phyloP scores from a whole-genome alignment of 2,113 vertebrate species.

The Larimichthys polyactis region DNA sequence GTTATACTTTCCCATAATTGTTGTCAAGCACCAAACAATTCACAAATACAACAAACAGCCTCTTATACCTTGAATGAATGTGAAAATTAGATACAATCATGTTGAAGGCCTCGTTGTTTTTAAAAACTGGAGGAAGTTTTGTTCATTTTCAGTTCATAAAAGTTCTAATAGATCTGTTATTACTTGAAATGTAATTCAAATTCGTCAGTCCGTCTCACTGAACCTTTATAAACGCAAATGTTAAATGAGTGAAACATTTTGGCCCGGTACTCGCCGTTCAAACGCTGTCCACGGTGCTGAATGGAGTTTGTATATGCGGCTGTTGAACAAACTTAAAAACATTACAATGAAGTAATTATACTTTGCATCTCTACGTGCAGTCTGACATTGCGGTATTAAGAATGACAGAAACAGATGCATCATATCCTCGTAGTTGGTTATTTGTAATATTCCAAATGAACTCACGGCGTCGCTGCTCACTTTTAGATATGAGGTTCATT shows the following conservation, averaged over 20 bases:
- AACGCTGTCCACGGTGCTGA: constrained; percentile 27
- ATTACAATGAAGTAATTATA: neutral
- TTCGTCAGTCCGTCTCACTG: neutral
- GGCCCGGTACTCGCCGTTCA: fast-evolving
- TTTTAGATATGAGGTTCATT: neutral
- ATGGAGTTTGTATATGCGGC: neutral
- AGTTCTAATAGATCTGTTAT: too few species aligned
- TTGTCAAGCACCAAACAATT: neutral
- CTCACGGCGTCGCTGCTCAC: constrained; percentile 70
- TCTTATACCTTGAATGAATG: neutral
- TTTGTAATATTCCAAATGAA: constrained; percentile 44
- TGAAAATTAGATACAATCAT: neutral
- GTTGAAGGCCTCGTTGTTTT: too few species aligned
- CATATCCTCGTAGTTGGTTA: fast-evolving
- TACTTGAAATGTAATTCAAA: too few species aligned
- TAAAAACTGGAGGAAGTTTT: neutral
- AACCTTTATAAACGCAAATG: neutral
- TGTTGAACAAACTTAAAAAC: neutral
- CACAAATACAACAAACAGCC: too few species aligned
- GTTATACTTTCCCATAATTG: neutral
- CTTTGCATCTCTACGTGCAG: neutral
- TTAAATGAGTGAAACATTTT: fast-evolving
- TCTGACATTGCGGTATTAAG: fast-evolving
- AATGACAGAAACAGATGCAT: fast-evolving
- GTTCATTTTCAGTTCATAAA: too few species aligned